Conservation (phyloP, 2,113 vertebrate genomes). For the Sterrhoptilus dennistouni region DNA sequence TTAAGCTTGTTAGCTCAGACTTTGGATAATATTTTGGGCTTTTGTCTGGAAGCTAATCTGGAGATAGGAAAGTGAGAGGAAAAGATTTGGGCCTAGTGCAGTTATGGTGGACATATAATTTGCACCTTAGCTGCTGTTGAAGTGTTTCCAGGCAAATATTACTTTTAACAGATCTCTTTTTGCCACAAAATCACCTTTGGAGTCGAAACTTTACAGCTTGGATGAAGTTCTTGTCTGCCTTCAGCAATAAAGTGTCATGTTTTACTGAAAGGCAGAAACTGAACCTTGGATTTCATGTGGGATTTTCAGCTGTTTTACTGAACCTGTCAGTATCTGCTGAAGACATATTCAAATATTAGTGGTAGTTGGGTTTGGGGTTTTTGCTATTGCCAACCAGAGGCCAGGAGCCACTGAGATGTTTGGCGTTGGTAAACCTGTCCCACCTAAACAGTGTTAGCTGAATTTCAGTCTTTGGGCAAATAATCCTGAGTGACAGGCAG, state of each 20-base stretch:
- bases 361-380: neutral
- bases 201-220: neutral
- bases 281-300: rapidly evolving
- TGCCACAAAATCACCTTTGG: neutral
- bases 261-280: neutral
- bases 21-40: neutral
- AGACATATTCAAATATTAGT: neutral
- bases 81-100: neutral
- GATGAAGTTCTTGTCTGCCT: neutral
- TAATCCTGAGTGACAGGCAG: neutral
- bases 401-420: neutral
- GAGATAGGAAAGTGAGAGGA: neutral
- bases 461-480: neutral
- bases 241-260: neutral
- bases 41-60: neutral
- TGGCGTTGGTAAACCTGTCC: neutral
- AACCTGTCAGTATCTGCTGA: neutral
- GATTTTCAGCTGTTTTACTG: neutral
- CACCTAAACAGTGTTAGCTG: neutral
- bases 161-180: neutral
- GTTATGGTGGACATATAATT: neutral
- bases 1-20: neutral
- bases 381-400: neutral
- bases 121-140: neutral
- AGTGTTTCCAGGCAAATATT: neutral